A percentile compares a stretch with the other conserved stretches of the same genome.
These are phyloP conservation scores for Noctua fimbriata DNA, from an alignment of 2,888 invertebrate species.

Conservation along the genomic window DNA sequence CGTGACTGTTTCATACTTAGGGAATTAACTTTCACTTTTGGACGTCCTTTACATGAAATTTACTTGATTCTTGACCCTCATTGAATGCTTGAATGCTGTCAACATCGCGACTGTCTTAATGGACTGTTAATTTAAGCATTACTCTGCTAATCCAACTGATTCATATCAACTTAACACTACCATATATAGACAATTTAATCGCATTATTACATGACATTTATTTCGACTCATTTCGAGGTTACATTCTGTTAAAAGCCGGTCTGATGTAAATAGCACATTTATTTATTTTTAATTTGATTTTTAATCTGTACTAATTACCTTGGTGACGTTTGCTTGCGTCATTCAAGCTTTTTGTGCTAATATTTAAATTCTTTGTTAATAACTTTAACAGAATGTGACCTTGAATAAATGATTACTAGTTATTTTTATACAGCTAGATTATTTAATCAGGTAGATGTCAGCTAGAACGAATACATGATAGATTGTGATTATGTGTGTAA, in stretches of 20 bases:
- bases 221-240: conserved; percentile 17
- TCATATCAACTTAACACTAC: conserved; percentile 17
- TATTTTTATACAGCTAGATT: conserved; percentile 32
- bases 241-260: conserved; percentile 32
- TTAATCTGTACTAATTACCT: neutral
- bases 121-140: conserved; percentile 14
- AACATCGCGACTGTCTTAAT: conserved; percentile 52
- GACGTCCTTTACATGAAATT: conserved; percentile 25
- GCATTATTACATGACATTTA: conserved; percentile 40
- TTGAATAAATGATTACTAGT: conserved; percentile 33
- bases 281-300: conserved; percentile 43
- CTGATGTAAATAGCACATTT: conserved; percentile 30
- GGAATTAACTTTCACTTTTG: conserved; percentile 28
- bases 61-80: neutral
- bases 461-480: conserved; percentile 33
- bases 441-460: conserved; percentile 27
- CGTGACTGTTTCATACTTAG: neutral
- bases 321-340: conserved; percentile 14
- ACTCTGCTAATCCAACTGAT: conserved; percentile 33
- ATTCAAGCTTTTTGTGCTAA: conserved; percentile 9
- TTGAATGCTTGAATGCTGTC: conserved; percentile 12
- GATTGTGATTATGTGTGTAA: conserved; percentile 46
- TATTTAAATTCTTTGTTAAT: conserved; percentile 24
- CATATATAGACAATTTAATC: conserved; percentile 7
- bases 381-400: conserved; percentile 28